phyloP scores from a whole-genome alignment of 2,113 vertebrate species.

The Coreoperca whiteheadi region DNA sequence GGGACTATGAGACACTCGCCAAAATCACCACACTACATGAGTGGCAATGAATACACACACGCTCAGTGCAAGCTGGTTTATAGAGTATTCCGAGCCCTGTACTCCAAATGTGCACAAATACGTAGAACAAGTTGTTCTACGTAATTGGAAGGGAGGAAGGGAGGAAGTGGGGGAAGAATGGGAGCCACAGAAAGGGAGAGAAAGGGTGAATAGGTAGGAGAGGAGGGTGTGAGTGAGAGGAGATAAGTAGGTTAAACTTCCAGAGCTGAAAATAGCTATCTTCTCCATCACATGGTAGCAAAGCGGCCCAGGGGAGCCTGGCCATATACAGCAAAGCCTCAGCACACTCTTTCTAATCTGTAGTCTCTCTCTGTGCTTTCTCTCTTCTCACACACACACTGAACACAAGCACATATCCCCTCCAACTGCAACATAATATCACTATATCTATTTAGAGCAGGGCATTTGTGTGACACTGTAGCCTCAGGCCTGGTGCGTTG shows the following conservation, averaged over 20 bases:
- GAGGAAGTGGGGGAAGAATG: background rate
- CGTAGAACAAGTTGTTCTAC: too few species aligned
- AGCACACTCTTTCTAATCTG: slow-evolving; percentile 70
- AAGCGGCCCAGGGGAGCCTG: slow-evolving; percentile 74
- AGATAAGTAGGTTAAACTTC: slow-evolving; percentile 86
- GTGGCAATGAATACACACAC: background rate
- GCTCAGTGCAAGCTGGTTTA: too few species aligned
- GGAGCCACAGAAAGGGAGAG: slow-evolving; percentile 1
- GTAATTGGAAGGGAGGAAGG: too few species aligned
- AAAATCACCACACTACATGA: background rate
- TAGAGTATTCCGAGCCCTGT: background rate
- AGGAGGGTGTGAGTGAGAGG: slow-evolving; percentile 63
- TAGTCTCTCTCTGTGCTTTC: slow-evolving; percentile 20
- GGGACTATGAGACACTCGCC: background rate
- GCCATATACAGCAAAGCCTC: slow-evolving; percentile 64
- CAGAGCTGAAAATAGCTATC: slow-evolving; percentile 83
- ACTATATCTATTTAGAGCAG: slow-evolving; percentile 42
- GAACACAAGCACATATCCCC: slow-evolving; percentile 4
- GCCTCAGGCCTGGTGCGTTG: slow-evolving; percentile 21
- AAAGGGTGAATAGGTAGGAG: slow-evolving; percentile 45
- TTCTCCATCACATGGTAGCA: slow-evolving; percentile 79
- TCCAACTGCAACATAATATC: slow-evolving; percentile 20
- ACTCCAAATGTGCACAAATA: too few species aligned
- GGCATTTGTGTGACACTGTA: slow-evolving; percentile 36
- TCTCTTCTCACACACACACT: slow-evolving; percentile 10